Conservation (phyloP, 2,113 vertebrate species). For the Onychostruthus taczanowskii region DNA sequence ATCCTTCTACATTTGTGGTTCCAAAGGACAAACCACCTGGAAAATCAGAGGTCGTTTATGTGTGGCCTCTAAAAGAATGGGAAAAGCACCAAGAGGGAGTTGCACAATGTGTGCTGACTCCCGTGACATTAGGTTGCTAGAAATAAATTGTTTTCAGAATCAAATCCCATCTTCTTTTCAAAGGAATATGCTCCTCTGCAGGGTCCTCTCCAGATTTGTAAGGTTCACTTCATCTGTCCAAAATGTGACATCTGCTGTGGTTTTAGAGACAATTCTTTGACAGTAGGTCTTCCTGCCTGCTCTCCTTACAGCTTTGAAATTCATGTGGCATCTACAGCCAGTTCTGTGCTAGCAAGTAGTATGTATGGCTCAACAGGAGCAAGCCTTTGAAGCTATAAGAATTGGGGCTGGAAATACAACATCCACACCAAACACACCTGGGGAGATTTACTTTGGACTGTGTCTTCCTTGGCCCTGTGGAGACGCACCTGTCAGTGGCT, state of each 20-base stretch:
- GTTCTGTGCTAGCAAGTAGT: neutral
- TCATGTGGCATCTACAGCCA: neutral
- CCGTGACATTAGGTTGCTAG: neutral
- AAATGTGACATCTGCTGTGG: neutral
- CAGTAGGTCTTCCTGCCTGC: neutral
- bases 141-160: neutral
- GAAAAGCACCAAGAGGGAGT: neutral
- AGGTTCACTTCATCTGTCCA: neutral
- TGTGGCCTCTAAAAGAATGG: neutral
- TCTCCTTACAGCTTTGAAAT: neutral
- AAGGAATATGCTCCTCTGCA: neutral
- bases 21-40: neutral
- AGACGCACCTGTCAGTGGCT: fast-evolving
- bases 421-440: neutral
- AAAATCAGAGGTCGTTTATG: neutral
- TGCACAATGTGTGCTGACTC: neutral
- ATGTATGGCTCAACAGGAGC: neutral
- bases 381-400: neutral
- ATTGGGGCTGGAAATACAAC: neutral
- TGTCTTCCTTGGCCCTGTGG: fast-evolving
- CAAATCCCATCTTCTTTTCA: neutral
- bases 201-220: neutral
- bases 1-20: neutral
- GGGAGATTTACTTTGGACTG: neutral
- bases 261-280: neutral